phyloP scores from a whole-genome alignment of 2,888 invertebrate species.

The Empis stercorea region DNA sequence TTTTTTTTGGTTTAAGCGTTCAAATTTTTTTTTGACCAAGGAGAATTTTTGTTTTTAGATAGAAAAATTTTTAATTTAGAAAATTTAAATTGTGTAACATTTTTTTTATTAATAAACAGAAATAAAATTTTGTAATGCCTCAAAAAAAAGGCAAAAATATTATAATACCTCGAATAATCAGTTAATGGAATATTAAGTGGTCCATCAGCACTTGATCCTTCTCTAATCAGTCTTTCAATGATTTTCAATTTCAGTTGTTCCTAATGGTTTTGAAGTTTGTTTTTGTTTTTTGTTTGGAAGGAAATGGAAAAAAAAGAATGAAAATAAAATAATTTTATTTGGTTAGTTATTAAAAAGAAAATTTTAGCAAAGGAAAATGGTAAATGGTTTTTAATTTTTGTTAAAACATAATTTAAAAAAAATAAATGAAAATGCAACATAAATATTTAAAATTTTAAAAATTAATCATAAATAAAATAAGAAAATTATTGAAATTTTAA shows the following conservation, averaged over 20 bases:
- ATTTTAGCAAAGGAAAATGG: not conserved
- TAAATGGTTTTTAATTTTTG: too few relatives aligned
- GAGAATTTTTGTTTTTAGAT: too few relatives aligned
- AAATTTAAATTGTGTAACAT: too few relatives aligned
- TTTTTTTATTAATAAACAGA: too few relatives aligned
- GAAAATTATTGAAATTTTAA: not conserved
- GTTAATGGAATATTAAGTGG: slow-evolving; percentile 75
- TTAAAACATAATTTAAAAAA: slow-evolving; percentile 1
- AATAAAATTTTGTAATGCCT: too few relatives aligned
- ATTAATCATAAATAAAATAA: not conserved
- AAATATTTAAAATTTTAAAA: slow-evolving; percentile 2
- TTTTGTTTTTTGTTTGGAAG: too few relatives aligned
- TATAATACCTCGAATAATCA: slow-evolving; percentile 69
- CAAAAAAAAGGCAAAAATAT: too few relatives aligned
- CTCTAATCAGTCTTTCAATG: slow-evolving; percentile 60
- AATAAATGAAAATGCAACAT: not conserved
- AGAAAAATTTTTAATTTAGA: too few relatives aligned
- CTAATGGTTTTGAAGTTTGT: slow-evolving; percentile 39
- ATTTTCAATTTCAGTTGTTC: slow-evolving; percentile 69
- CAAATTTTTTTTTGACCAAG: too few relatives aligned
- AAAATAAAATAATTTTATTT: not conserved
- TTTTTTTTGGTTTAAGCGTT: too few relatives aligned
- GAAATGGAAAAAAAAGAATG: slow-evolving; percentile 10
- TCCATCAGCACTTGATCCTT: slow-evolving; percentile 79
- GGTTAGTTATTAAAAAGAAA: not conserved